Evolutionary conservation across 2,888 invertebrate genomes (phyloP), one percentile per base, ranked within the genome.

Genomic region (Globia sparganii): DNA sequence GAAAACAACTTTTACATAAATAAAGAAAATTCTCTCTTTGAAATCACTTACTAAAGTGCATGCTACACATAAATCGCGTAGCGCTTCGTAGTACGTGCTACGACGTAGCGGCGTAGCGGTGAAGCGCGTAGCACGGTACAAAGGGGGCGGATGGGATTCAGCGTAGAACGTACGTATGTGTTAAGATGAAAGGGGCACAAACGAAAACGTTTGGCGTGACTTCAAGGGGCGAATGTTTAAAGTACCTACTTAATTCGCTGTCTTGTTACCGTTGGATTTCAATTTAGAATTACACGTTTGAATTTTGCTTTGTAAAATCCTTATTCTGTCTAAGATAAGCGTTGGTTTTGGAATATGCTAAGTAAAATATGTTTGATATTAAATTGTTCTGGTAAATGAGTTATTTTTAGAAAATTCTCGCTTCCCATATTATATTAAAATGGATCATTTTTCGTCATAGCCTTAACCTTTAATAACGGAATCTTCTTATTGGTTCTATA

Each of bases 61-160:
- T 70, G 77, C 79, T 72, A 80, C 77, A 83, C 75, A 86, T 83
- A 83, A 86, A 86, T 81, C 83, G 71, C 85, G 84, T 84, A 85
- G 85, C 70, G 43, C 58, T 73, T 46, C 86, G 91, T 91, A 91
- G 90, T 87, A 85, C 78, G 81, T 89, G 87, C 91, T 91, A 91
- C 90, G 89, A 72, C 85, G 85, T 84, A 86, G 85, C 73, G 28
- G 62, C 72, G 80, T 83, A 83, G 85, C 72, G 87, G n/a, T 78
- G 84, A 83, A 87, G 83, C 75, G 70, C 76, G 86, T 77, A 86
- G 74, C 46, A 25, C 9, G 43, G 61, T 56, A 79, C 65, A 81
- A 71, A 37, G 34, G 46, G 37, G 46, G 4, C 4, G 70, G 86
- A 87, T 84, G 74, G 74, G 80, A 86, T 84, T 86, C 83, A 83